phyloP scores from a whole-genome alignment of 2,888 invertebrate genomes.

The Adineta ricciae region DNA sequence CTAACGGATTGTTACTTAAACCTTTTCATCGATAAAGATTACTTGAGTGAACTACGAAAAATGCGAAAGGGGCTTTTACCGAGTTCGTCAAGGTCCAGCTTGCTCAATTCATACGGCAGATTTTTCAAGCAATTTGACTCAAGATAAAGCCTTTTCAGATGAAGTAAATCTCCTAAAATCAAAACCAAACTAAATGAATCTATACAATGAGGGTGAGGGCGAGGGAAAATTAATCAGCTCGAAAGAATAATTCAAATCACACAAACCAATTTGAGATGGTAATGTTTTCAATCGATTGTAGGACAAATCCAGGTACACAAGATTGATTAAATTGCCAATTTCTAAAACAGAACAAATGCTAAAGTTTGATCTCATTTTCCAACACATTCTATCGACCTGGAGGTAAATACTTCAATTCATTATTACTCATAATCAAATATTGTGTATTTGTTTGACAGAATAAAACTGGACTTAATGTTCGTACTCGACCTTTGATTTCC shows the following conservation, averaged over 20 bases:
- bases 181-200: too few relatives aligned
- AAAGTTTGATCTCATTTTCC: too few relatives aligned
- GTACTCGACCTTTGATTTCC: background rate
- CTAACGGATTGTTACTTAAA: conserved; percentile 15
- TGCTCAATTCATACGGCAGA: conserved; percentile 12
- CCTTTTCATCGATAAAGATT: background rate
- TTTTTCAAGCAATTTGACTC: background rate
- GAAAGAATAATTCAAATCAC: background rate
- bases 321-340: background rate
- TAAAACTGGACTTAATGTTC: background rate
- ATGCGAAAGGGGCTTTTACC: background rate
- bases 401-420: background rate
- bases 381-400: background rate
- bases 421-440: background rate
- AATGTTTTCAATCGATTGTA: background rate
- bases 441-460: background rate
- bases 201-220: too few relatives aligned
- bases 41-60: background rate
- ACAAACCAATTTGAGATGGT: conserved; percentile 4
- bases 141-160: background rate
- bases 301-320: background rate
- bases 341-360: background rate
- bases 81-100: background rate
- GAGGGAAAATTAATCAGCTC: too few relatives aligned
- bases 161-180: background rate